phyloP scores from a whole-genome alignment of 2,797 vertebrate species.

The Bradypus variegatus region DNA sequence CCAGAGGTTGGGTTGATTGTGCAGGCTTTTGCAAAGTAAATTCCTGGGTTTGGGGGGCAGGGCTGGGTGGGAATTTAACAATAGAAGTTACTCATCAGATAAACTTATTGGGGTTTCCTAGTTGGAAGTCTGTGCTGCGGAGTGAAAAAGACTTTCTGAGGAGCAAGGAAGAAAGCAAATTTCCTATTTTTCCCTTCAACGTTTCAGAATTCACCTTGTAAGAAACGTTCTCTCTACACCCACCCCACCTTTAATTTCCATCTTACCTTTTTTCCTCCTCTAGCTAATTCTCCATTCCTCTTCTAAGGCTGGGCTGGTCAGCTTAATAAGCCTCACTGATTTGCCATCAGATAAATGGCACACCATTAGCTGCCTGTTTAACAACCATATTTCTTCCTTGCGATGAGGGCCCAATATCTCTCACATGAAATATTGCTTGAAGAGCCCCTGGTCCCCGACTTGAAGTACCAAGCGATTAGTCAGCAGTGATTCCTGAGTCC shows the following conservation, averaged over 20 bases:
- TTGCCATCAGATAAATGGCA: slow-evolving; percentile 67
- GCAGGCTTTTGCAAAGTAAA: neutral
- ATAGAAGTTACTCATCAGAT: neutral
- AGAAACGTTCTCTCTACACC: neutral
- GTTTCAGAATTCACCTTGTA: neutral
- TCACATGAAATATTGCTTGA: slow-evolving; percentile 64
- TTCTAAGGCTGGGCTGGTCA: slow-evolving; percentile 47
- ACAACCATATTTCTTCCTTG: slow-evolving; percentile 70
- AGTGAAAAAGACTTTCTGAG: neutral
- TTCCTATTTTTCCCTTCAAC: neutral
- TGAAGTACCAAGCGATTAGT: slow-evolving; percentile 66
- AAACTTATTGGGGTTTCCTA: neutral
- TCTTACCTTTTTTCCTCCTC: neutral
- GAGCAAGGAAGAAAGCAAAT: neutral
- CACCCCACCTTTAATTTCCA: neutral
- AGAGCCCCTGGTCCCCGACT: slow-evolving; percentile 56
- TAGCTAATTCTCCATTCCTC: slow-evolving; percentile 56
- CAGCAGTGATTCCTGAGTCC: slow-evolving; percentile 51
- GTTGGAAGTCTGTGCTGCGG: neutral
- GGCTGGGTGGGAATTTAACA: neutral
- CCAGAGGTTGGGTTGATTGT: neutral
- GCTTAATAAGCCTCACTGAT: slow-evolving; percentile 67
- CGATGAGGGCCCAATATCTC: slow-evolving; percentile 67
- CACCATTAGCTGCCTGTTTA: slow-evolving; percentile 69
- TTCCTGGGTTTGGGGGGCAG: neutral